Evolutionary conservation across 2,797 vertebrate genomes (phyloP), one percentile per base, ranked within the genome.

Genomic region (Sebastes vulpes): DNA sequence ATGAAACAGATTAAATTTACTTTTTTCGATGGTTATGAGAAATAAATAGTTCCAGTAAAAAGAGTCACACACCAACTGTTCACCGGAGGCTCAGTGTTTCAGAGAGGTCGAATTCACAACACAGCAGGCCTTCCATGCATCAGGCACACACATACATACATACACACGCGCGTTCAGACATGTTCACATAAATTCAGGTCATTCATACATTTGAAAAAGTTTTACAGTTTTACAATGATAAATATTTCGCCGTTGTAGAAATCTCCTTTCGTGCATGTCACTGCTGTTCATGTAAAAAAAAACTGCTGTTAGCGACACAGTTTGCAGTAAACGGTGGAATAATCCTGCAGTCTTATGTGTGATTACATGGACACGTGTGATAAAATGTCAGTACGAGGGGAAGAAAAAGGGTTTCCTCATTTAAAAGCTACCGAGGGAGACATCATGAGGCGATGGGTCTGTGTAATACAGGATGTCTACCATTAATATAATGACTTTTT

Each of bases 141-240:
- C 94, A 94, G 90, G 89, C 90, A 23, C 77, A 56, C 83, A 57
- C 79, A 65, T 68, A 61, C 68, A 81, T 73, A 60, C 68, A 81
- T 12, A 35, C 32, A 12, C 79, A 65, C 56, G 26, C 84, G 58
- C 77, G 5, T 67, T 71, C 82, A 68, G 63, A 91, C 89, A 84
- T 65, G 67, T 84, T 79, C 89, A 91, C 90, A 87, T 86, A 60
- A 81, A 73, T 52, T 95, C 96, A 96, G 94, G 75, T 96, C 96
- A 97, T 96, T 97, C 97, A 96, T 93, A 97, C 97, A 95, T 96
- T 96, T 97, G 93, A 92, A 95, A 93, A 97, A 96, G 96, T 97
- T 85, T 77, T 73, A 97, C 97, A 98, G 96, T 97, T 97, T 97
- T 97, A 97, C 96, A 97, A 96, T 96, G 97, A 97, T 97, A 92